Conservation (phyloP, 2,113 vertebrate species). For the Tenrec ecaudatus region DNA sequence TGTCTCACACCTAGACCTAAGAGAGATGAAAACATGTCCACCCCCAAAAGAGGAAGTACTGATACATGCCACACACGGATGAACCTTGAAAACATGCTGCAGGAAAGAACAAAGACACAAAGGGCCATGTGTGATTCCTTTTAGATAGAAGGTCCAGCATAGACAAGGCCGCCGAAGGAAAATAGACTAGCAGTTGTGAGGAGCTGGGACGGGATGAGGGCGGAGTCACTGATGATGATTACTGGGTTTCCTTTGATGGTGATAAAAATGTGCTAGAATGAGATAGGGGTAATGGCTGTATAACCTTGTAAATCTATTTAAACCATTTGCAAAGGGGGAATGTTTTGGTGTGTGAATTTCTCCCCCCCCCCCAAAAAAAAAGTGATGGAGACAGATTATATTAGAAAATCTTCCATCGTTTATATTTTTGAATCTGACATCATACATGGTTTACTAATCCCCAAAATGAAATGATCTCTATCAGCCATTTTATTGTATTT, state of each 20-base stretch:
- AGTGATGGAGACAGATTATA: background rate
- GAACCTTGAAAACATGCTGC: background rate
- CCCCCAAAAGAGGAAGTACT: background rate
- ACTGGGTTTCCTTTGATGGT: background rate
- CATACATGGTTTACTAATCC: conserved; percentile 34
- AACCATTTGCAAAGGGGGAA: conserved; percentile 39
- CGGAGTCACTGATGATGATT: background rate
- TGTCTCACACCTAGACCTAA: background rate
- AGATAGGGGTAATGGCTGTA: background rate
- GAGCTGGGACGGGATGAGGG: background rate
- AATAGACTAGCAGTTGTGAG: background rate
- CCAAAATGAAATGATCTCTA: conserved; percentile 43
- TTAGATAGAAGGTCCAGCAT: conserved; percentile 8
- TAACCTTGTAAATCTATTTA: background rate
- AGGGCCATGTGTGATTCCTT: background rate
- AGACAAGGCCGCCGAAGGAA: background rate
- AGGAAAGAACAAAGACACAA: conserved; percentile 16
- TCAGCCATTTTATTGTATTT: background rate
- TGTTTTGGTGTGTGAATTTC: conserved; percentile 28
- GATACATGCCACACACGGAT: background rate
- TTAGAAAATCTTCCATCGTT: conserved; percentile 25
- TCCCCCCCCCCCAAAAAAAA: background rate
- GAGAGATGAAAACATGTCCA: conserved; percentile 22
- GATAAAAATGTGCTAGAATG: conserved; percentile 22
- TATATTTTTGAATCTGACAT: background rate